Conservation (phyloP, 1,140 invertebrate species). For the Drosophila takahashii region DNA sequence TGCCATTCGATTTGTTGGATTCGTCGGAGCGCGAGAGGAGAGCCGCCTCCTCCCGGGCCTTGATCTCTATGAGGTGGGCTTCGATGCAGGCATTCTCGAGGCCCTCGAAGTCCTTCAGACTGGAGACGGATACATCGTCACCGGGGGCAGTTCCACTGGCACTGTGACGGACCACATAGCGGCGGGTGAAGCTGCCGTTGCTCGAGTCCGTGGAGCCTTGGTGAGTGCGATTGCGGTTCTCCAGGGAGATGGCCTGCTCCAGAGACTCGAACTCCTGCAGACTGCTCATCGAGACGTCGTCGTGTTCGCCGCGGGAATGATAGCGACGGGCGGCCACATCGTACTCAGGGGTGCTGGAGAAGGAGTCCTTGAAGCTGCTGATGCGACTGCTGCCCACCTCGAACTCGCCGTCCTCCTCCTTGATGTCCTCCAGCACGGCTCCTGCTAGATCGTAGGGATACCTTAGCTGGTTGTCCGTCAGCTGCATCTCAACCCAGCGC, state of each 20-base stretch:
- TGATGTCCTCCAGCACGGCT: constrained; percentile 94
- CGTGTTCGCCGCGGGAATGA: constrained; percentile 93
- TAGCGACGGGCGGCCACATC: constrained; percentile 92
- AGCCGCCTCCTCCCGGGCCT: constrained; percentile 94
- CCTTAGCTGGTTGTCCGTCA: constrained; percentile 88
- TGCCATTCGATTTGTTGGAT: constrained; percentile 86
- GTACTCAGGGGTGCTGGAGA: constrained; percentile 93
- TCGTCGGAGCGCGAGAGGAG: constrained; percentile 88
- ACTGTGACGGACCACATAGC: constrained; percentile 87
- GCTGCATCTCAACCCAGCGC: constrained; percentile 95
- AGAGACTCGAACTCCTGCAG: constrained; percentile 97
- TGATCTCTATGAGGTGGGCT: constrained; percentile 91
- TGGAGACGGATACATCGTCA: constrained; percentile 96
- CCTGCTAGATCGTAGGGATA: constrained; percentile 90
- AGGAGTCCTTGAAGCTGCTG: constrained; percentile 91
- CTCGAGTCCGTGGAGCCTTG: constrained; percentile 91
- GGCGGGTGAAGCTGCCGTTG: constrained; percentile 90
- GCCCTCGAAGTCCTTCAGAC: constrained; percentile 97
- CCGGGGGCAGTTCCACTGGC: constrained; percentile 87
- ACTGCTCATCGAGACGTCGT: constrained; percentile 95
- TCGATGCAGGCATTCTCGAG: constrained; percentile 95
- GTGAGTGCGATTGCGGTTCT: constrained; percentile 88
- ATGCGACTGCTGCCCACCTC: constrained; percentile 91
- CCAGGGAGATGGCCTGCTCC: constrained; percentile 91
- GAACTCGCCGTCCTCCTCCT: constrained; percentile 95